A percentile compares a stretch with the other conserved stretches of the same genome.
phyloP scores from a whole-genome alignment of 2,113 vertebrate species.

The Planiliza haematocheilus region DNA sequence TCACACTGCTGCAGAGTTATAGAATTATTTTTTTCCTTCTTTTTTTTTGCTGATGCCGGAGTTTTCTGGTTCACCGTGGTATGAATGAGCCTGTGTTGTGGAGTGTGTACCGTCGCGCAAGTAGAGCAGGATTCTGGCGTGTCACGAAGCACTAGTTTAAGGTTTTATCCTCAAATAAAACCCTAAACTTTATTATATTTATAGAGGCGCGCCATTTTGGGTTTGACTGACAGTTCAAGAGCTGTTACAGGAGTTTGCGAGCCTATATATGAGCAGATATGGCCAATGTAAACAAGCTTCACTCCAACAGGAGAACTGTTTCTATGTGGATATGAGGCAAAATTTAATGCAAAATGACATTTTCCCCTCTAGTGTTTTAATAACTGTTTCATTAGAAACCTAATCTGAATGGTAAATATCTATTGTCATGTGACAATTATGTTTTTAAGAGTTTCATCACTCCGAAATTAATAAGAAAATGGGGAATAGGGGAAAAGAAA shows the following conservation, averaged over 20 bases:
- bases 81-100: conserved; percentile 54
- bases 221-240: neutral
- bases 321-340: no score
- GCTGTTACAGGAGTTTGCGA: neutral
- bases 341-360: no score
- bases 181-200: neutral
- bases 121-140: conserved; percentile 3
- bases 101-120: neutral
- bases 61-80: conserved; percentile 16
- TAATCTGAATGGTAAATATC: no score
- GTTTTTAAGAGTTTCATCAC: no score
- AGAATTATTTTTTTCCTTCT: conserved; percentile 12
- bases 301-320: no score
- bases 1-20: conserved; percentile 24
- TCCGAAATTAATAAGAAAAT: no score
- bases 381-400: no score
- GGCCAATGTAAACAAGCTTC: no score
- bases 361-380: no score
- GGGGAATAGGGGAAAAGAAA: no score
- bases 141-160: conserved; percentile 1
- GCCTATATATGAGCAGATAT: neutral
- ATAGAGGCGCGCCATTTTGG: neutral
- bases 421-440: no score
- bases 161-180: conserved; percentile 10
- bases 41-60: conserved; percentile 36